Base-by-base conservation (phyloP, 1,140 invertebrate genomes). In the Steinernema khuongi region DNA sequence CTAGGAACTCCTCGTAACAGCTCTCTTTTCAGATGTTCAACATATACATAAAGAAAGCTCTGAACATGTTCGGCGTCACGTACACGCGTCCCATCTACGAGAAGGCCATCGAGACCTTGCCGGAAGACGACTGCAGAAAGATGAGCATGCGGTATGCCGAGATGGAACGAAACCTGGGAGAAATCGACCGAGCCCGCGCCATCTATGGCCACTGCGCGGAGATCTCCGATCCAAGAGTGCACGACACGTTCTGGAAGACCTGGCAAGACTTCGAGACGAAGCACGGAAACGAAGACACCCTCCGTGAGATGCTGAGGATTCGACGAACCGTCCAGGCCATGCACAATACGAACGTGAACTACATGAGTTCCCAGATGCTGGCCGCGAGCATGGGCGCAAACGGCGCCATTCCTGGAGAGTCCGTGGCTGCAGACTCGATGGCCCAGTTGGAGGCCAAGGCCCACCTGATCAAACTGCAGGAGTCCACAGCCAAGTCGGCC, bases 201-300 rank as follows among this genome's bases (percentile, higher is more conserved):
- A 94, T 99, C 83, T 99, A 98, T 86, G 91, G 92, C 0, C 95
- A 99, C 87, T 97, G 94, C 84, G 95, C 94, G 80, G 96, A 99
- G 89, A 96, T 99, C 81, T 98, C 95, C 88, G 97, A 99, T 89
- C 97, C 97, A 2, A 90, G 96, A 80, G 90, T 94, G 0, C 94
- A 95, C 7, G 89, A 90, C 1, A 90, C 92, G 33, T 99, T 99
- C 85, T 99, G 97, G 97, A 91, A 94, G 85, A 92, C 92, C 4
- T 99, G 97, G 97, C 97, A 97, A 87, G 94, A 98, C 81, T 99
- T 99, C 89, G 97, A 99, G 89, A 93, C 97, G 36, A 90, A 92
- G 67, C 96, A 99, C 88, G 97, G 97, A n/a, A 99, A 99, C 88
- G 96, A 99, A 87, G 97, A 99, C 81, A 99, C 96, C 0, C 94